Evolutionary conservation across 2,113 vertebrate species (phyloP), one percentile per base, ranked within the genome.

Genomic region (Mesoclemmys tuberculata): DNA sequence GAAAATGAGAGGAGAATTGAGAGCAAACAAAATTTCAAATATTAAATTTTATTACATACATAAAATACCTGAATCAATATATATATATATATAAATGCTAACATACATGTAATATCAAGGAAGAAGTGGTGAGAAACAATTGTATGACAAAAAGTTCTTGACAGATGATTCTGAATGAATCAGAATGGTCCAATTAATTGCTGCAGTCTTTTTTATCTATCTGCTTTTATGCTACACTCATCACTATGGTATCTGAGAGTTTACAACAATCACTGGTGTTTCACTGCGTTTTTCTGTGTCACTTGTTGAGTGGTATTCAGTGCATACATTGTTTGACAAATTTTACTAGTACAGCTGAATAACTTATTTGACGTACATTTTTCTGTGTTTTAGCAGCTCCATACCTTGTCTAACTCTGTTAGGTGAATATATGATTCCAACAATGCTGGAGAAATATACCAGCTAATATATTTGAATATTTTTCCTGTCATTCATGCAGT

Each of bases 161-260:
- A 0, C 27, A 10, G 48, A 41, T 24, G 35, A 8, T 80, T 92
- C 94, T 56, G 77, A 84, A 90, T 85, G 81, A 87, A 96, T 2
- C 78, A 68, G 35, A 7, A n/a, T 38, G 19, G 78, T 90, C 83
- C 64, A 46, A 68, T 96, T 95, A 91, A 87, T 94, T 94, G 90
- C 6, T 0, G 89, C 90, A 93, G 61, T 84, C 79, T 89, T 92
- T 54, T 92, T 95, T 97, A 79, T 87, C 87, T 4, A 26, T 80
- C 56, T 29, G 26, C 56, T 94, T 95, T 96, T 93, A 85, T 77
- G 84, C 86, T 85, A 77, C 77, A 96, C 79, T 95, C 96, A 96
- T 95, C 94, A 87, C 90, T 26, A 0, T 58, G 82, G 84, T 90
- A 46, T 84, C 89, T 93, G 78, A 82, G 82, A 74, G 83, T 91